Conservation (phyloP, 2,797 vertebrate species). For the Spea hammondii region DNA sequence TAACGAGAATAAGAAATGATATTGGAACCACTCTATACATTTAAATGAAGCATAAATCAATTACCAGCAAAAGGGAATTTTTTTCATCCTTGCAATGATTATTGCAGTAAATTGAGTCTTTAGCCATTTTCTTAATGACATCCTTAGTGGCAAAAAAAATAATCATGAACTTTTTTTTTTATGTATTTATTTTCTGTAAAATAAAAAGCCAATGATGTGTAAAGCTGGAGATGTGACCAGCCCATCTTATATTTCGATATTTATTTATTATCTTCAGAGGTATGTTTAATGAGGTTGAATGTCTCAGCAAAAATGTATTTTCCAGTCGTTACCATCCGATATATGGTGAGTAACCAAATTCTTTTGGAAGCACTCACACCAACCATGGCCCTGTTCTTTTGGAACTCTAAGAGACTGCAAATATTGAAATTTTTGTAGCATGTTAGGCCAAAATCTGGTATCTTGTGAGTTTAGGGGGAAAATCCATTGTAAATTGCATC, state of each 20-base stretch:
- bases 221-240: constrained; percentile 2
- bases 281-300: neutral
- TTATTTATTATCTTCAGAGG: constrained; percentile 8
- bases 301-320: neutral
- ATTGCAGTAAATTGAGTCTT: constrained; percentile 76
- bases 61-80: constrained; percentile 72
- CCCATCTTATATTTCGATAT: constrained; percentile 16
- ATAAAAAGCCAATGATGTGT: constrained; percentile 45
- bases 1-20: constrained; percentile 78
- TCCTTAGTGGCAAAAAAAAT: constrained; percentile 65
- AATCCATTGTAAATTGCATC: too few relatives aligned
- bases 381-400: neutral
- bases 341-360: neutral
- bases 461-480: too few relatives aligned
- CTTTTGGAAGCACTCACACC: neutral
- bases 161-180: constrained; percentile 59
- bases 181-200: constrained; percentile 48
- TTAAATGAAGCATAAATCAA: constrained; percentile 82
- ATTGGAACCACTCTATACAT: constrained; percentile 72
- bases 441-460: too few relatives aligned
- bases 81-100: constrained; percentile 77
- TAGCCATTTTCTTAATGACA: constrained; percentile 70
- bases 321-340: too few relatives aligned
- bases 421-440: too few relatives aligned
- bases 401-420: neutral